phyloP scores from a whole-genome alignment of 2,797 vertebrate species.

The Myotis myotis region DNA sequence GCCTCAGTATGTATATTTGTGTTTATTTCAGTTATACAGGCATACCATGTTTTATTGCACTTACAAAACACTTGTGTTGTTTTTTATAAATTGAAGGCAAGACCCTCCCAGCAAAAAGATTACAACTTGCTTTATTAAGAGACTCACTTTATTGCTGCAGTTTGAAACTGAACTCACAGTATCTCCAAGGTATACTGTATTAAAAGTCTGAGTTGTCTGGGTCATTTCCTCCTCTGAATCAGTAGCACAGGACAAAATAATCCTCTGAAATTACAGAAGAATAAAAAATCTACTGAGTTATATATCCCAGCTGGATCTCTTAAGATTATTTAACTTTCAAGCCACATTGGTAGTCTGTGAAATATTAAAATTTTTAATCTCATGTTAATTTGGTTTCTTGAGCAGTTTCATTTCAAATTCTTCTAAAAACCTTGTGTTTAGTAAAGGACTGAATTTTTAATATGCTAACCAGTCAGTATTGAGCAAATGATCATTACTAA shows the following conservation, averaged over 20 bases:
- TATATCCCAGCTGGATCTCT: background rate
- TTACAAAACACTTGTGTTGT: background rate
- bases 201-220: background rate
- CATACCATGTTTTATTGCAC: background rate
- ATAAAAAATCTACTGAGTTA: background rate
- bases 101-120: background rate
- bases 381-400: constrained; percentile 19
- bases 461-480: background rate
- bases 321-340: constrained; percentile 35
- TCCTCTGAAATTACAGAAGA: background rate
- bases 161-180: background rate
- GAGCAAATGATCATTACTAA: background rate
- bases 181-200: background rate
- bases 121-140: background rate
- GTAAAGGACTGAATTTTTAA: background rate
- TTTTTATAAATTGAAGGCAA: background rate
- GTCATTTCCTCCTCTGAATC: background rate
- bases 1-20: background rate
- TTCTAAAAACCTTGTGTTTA: background rate
- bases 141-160: background rate
- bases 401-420: constrained; percentile 23
- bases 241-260: background rate
- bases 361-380: constrained; percentile 32
- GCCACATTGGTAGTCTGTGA: background rate
- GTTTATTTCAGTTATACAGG: constrained; percentile 29